These are phyloP conservation scores for Sitophilus oryzae DNA, from an alignment of 1,140 invertebrate genomes.

Conservation along the genomic window DNA sequence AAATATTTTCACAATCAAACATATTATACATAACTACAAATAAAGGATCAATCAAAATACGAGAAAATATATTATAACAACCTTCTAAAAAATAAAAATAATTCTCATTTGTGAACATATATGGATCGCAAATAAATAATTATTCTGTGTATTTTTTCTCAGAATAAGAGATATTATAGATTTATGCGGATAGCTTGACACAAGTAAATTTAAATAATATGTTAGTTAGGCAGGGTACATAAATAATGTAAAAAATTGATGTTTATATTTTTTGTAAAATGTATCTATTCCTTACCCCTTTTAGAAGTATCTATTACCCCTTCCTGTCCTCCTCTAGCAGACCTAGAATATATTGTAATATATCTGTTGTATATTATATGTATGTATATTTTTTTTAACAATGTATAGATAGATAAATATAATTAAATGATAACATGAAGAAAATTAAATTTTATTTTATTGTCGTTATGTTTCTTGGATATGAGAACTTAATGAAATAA, in stretches of 20 bases:
- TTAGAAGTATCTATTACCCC: neutral
- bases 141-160: too few relatives aligned
- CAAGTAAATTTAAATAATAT: too few relatives aligned
- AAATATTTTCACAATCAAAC: too few relatives aligned
- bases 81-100: too few relatives aligned
- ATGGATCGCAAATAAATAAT: too few relatives aligned
- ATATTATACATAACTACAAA: too few relatives aligned
- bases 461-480: neutral
- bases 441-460: neutral
- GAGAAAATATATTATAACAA: too few relatives aligned
- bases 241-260: conserved; percentile 2
- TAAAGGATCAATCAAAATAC: too few relatives aligned
- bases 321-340: neutral
- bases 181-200: too few relatives aligned
- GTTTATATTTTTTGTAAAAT: conserved; percentile 7
- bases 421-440: neutral
- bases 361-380: conserved; percentile 5
- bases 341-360: neutral
- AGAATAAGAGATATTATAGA: too few relatives aligned
- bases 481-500: neutral
- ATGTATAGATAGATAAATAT: conserved; percentile 4
- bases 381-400: conserved; percentile 8
- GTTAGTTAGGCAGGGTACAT: conserved; percentile 5
- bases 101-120: too few relatives aligned
- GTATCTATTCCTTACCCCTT: neutral